These are phyloP conservation scores for Tachina grossa DNA, from an alignment of 2,888 invertebrate species.

Conservation along the genomic window DNA sequence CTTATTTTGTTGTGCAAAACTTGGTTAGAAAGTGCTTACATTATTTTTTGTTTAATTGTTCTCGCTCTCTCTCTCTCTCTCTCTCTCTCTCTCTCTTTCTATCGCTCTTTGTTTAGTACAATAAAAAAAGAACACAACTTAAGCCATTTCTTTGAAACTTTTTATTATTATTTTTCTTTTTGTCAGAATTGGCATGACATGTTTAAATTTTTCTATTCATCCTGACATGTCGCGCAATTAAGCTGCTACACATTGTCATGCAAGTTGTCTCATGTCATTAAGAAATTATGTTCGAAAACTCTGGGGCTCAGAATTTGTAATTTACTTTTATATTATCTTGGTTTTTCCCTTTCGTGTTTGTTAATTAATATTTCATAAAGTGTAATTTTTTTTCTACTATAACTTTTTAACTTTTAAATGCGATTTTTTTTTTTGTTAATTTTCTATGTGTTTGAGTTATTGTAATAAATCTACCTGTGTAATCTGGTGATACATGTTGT, in stretches of 20 bases:
- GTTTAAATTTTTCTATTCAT: conserved; percentile 32
- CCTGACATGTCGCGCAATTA: conserved; percentile 69
- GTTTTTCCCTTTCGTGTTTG: not conserved
- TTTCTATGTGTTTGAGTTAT: not conserved
- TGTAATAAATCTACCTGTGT: conserved; percentile 83
- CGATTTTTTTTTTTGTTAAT: not conserved
- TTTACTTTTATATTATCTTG: not conserved
- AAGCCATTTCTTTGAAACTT: not conserved
- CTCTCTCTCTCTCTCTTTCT: too few species aligned
- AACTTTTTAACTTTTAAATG: conserved; percentile 11
- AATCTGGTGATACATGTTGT: conserved; percentile 84
- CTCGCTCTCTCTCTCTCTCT: too few species aligned
- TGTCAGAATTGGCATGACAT: conserved; percentile 29
- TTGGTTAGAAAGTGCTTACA: not conserved
- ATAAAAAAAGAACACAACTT: not conserved
- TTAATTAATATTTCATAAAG: conserved; percentile 57
- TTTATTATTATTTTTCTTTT: conserved; percentile 6
- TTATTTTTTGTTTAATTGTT: too few species aligned
- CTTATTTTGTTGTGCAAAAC: not conserved
- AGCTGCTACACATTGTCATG: conserved; percentile 62
- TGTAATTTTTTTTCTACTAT: conserved; percentile 18
- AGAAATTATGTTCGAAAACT: conserved; percentile 58
- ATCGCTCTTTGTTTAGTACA: too few species aligned
- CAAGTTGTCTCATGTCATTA: conserved; percentile 48
- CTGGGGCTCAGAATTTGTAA: conserved; percentile 12